Evolutionary conservation across 2,113 vertebrate genomes (phyloP).

Genomic region (Lamprotornis superbus): DNA sequence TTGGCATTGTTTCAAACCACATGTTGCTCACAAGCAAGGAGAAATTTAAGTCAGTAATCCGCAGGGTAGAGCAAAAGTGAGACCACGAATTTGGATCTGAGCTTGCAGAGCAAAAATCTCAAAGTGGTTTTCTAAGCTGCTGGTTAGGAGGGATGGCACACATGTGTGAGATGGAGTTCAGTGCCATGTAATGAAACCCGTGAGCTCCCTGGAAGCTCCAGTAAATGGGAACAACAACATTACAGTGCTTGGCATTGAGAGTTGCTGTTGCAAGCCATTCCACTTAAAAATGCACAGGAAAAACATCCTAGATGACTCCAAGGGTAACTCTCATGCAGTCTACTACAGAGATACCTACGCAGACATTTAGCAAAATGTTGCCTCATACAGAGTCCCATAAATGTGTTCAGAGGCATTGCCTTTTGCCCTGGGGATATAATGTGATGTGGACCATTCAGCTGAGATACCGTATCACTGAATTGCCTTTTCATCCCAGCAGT

Average conservation of each 20-base stretch:
- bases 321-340: neutral
- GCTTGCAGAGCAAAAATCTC: neutral
- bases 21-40: neutral
- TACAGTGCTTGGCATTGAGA: neutral
- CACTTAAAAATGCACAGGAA: neutral
- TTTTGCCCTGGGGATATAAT: neutral
- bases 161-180: neutral
- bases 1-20: neutral
- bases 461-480: neutral
- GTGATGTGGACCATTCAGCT: neutral
- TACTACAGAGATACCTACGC: neutral
- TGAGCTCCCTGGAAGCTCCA: neutral
- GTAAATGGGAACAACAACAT: neutral
- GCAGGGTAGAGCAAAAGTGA: neutral
- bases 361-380: neutral
- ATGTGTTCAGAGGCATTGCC: neutral
- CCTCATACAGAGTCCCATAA: neutral
- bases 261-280: neutral
- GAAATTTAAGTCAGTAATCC: neutral
- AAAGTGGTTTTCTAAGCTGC: neutral
- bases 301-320: neutral
- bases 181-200: neutral
- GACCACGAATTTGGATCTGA: neutral
- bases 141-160: neutral
- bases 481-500: neutral